Percentiles rank a stretch among this genome's conserved stretches.
Evolutionary conservation across 2,888 invertebrate species (phyloP).

Genomic region (Clusia tigrina): DNA sequence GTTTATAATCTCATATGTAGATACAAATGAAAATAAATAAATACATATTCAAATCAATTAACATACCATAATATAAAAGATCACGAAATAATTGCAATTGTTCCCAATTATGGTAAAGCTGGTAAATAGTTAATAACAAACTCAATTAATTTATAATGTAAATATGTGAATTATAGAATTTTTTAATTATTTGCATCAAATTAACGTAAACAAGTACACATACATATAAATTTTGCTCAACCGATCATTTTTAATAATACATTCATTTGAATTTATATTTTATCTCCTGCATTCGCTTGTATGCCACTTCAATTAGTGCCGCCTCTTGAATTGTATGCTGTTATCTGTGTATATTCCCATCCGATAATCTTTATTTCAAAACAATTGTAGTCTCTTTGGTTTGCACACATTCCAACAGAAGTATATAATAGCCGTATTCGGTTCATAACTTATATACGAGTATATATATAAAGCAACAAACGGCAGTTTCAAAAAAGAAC

Average conservation of each 20-base stretch:
- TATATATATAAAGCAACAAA: not conserved
- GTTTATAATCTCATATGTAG: not conserved
- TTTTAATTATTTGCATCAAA: not conserved
- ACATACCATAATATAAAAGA: not conserved
- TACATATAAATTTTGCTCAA: too few relatives aligned
- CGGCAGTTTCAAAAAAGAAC: too few relatives aligned
- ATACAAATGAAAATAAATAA: conserved; percentile 5
- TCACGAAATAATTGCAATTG: too few relatives aligned
- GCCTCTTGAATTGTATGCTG: too few relatives aligned
- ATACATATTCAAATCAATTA: not conserved
- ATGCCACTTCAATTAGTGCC: too few relatives aligned
- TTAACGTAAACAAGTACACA: too few relatives aligned
- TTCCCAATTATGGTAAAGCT: not conserved
- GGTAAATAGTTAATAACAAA: not conserved
- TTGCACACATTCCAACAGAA: not conserved
- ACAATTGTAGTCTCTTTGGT: not conserved
- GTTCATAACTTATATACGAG: not conserved
- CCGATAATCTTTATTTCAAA: not conserved
- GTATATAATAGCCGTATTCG: not conserved
- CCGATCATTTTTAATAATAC: too few relatives aligned
- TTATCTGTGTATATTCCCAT: not conserved
- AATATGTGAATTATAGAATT: too few relatives aligned
- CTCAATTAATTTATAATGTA: too few relatives aligned
- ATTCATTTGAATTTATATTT: not conserved
- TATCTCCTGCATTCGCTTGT: not conserved